Conservation (phyloP, 2,888 invertebrate genomes). For the Mechanitis messenoides region DNA sequence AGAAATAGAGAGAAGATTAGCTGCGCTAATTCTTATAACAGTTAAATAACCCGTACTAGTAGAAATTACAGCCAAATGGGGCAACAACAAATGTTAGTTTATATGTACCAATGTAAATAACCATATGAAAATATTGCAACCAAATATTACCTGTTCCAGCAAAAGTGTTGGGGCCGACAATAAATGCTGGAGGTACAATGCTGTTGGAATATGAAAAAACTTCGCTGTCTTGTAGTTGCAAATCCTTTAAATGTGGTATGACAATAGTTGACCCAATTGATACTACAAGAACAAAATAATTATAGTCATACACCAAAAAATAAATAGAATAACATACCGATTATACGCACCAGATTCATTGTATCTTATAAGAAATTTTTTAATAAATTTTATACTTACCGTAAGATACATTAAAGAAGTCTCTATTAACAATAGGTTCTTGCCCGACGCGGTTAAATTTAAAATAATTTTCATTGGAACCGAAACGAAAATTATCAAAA, state of each 20-base stretch:
- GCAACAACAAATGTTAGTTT: no score
- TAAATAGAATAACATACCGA: neutral
- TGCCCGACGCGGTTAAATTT: constrained; percentile 35
- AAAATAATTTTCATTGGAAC: constrained; percentile 27
- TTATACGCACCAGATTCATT: no score
- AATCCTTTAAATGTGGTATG: constrained; percentile 30
- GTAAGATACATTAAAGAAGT: constrained; percentile 8
- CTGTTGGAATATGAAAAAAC: constrained; percentile 17
- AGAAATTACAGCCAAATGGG: no score
- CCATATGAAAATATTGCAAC: no score
- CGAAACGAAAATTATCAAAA: constrained; percentile 26
- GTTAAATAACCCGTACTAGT: no score
- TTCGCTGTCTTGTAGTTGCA: constrained; percentile 24
- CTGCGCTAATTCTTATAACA: no score
- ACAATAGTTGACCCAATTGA: constrained; percentile 36
- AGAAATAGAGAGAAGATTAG: no score
- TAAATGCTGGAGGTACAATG: neutral
- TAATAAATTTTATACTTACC: constrained; percentile 4
- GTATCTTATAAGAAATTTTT: no score
- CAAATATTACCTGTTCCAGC: neutral
- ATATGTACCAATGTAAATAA: no score
- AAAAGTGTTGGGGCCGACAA: constrained; percentile 27
- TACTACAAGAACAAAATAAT: constrained; percentile 25
- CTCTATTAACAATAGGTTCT: constrained; percentile 29
- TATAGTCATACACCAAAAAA: neutral